Evolutionary conservation across 92 coral and sea anemone species (phyloP), one percentile per base, ranked within the genome.

Genomic region (Phymanthus crucifer): DNA sequence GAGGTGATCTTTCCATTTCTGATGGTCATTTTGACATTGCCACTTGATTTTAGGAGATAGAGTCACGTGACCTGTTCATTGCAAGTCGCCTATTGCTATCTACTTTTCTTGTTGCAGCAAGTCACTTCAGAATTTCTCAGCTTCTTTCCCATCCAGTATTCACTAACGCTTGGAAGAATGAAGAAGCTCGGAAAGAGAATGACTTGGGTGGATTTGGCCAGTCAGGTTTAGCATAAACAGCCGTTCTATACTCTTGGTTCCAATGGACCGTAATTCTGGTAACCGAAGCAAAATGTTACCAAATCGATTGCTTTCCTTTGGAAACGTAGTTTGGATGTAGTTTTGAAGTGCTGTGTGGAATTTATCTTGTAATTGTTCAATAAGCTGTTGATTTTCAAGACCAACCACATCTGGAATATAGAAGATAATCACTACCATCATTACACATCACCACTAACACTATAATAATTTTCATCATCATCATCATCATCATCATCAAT

Each of bases 191-290:
- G 90, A 86, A 45, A 92, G 73, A 7, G 90, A 75, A 6, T 31
- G 32, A 12, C 92, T 88, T 6, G 93, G 90, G 43, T 83, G 66
- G 32, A 92, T 92, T 72, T 92, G 97, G 78, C 94, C 92, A 1
- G 97, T 92, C 18, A 92, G 88, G 66, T 88, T 90, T 69, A 92
- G 74, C 94, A 92, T 87, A 73, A 96, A 96, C 75, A 96, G 78
- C 29, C 99, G 90, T 71, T 96, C 99, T 75, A 94, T 64, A 70
- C 97, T 88, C 78, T 96, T 96, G 12, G 98, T 96, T 27, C 99
- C 97, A 72, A 96, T 96, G 26, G 99, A 96, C 32, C 99, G 84
- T 58, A 96, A 81, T 72, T 96, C 99, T 36, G 99, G 99, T 36
- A 96, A 80, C 58, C 99, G 80, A 26, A 96, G 83, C 33, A 96